Base-by-base conservation (phyloP, 2,797 vertebrate species). In the Vespertilio murinus region DNA sequence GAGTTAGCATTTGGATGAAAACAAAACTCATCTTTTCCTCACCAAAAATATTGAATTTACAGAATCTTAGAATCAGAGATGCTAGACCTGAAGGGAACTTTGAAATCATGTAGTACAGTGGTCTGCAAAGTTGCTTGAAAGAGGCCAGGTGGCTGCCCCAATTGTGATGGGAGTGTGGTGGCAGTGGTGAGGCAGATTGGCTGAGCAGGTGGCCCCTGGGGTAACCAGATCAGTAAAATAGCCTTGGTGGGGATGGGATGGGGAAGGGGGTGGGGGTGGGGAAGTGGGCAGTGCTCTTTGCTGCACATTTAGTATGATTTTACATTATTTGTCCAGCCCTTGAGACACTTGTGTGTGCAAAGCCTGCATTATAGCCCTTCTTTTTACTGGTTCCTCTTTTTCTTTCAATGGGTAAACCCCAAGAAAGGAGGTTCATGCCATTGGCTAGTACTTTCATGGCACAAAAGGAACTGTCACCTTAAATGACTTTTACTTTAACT, bases 181-280 rank as follows among this genome's bases (percentile, higher is more conserved):
- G 20, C 10, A 8, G 38, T 12, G 12, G 45, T n/a, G 12, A 40
- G 35, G 12, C 45, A n/a, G 6, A 20, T 0, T 3, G 17, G 18
- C 47, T 75, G 25, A 91, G 23, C 69, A 81, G 52, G 20, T 13
- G 18, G 14, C 4, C 11, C 7, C 13, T 65, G 35, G 30, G 20
- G 8, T 23, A 42, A 69, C 61, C 61, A 88, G 83, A 38, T 17
- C 13, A 25, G 25, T 40, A 16, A 59, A 73, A 38, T 40, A 16
- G 47, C 35, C 40, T 81, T 20, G 40, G 30, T 6, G 7, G 40
- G 16, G 79, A 47, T 16, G 11, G 56, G 28, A 38, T 3, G 4
- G 3, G n/a, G 23, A 0, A 6, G 3, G n/a, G 30, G 0, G 8
- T 2, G 6, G 22, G 4, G 13, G 9, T 0, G 1, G n/a, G 0